Base-by-base conservation (phyloP, 2,113 vertebrate genomes). In the Phylloscopus trochilus region DNA sequence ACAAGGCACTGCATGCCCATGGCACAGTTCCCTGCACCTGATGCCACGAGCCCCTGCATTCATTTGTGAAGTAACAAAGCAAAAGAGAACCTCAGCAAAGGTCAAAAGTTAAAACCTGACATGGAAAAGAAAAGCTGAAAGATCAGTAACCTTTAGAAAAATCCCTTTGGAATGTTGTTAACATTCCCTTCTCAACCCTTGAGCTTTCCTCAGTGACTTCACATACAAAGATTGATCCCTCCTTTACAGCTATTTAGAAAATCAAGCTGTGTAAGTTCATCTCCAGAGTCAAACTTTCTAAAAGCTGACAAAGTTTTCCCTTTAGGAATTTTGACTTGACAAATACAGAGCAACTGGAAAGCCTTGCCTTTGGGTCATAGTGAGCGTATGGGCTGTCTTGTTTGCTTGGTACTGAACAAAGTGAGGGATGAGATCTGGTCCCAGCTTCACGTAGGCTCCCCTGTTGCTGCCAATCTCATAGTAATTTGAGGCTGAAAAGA, bases 401-500 rank as follows among this genome's bases (percentile, higher is more conserved):
- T 97, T 99, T 17, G 98, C 98, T 97, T 99, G 99, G 94, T 99
- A 99, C 95, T 99, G 99, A 89, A 99, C 97, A 7, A 99, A 97
- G 82, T 99, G 99, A 3, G 99, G 99, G 9, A 97, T 90, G 64
- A 99, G 97, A 92, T 99, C 98, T 0, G 98, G 97, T 43, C 99
- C 99, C 96, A 99, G 96, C 87, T 98, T 98, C 91, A 99, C 98
- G 10, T 99, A 99, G 63, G 99, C 99, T 56, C 99, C 99, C 97
- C 99, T 98, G 96, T 99, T 99, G 79, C 99, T 99, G 97, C 99
- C 99, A 77, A 98, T 97, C 86, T 99, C 98, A 0, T 99, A 99
- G 96, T 99, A 99, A 97, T 99, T 99, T 12, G 99, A 99, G n/a
- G 99, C 99, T 58, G 99, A 99, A 97, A 99, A 99, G 93, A 99